phyloP scores from a whole-genome alignment of 1,140 invertebrate genomes.

The Frieseomelitta varia region DNA sequence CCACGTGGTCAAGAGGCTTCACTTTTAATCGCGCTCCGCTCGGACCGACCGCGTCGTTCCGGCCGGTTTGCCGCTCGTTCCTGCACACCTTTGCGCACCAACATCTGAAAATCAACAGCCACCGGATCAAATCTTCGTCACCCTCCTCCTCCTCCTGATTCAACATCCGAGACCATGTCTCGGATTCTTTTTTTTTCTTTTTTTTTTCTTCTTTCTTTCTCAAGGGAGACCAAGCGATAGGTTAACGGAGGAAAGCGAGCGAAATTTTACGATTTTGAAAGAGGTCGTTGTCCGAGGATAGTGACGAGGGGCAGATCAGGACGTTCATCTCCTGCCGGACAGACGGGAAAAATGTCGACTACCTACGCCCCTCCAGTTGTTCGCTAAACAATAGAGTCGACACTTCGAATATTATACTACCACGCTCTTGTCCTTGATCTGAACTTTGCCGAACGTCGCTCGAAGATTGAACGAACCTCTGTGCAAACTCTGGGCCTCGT shows the following conservation, averaged over 20 bases:
- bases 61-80: background rate
- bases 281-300: slow-evolving; percentile 23
- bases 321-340: slow-evolving; percentile 10
- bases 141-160: background rate
- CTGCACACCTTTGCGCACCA: background rate
- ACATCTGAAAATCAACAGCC: slow-evolving; percentile 10
- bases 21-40: slow-evolving; percentile 61
- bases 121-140: background rate
- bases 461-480: background rate
- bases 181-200: no score
- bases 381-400: slow-evolving; percentile 2
- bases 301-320: background rate
- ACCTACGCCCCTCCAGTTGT: slow-evolving; percentile 14
- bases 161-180: background rate
- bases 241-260: background rate
- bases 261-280: background rate
- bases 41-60: background rate
- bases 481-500: background rate
- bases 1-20: slow-evolving; percentile 66
- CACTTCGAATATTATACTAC: background rate
- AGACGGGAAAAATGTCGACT: slow-evolving; percentile 36
- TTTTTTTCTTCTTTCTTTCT: background rate
- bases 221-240: background rate
- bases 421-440: background rate
- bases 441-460: background rate